Conservation (phyloP, 2,888 invertebrate genomes). For the Sicus ferrugineus region DNA sequence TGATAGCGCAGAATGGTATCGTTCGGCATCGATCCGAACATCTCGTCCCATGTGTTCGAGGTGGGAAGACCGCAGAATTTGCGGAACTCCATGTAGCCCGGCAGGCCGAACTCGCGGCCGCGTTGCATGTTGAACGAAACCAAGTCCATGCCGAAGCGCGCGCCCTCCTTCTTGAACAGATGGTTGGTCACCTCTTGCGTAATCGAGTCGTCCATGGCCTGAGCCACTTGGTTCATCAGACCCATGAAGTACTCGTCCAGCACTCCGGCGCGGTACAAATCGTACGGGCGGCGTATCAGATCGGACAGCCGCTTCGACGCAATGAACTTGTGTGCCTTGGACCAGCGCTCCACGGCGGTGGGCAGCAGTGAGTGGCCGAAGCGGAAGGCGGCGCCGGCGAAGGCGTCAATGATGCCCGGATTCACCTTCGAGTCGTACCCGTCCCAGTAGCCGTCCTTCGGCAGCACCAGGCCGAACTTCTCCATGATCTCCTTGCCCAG, state of each 20-base stretch:
- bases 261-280: conserved; percentile 88
- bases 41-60: conserved; percentile 77
- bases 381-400: conserved; percentile 90
- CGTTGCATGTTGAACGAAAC: conserved; percentile 94
- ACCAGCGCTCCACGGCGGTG: conserved; percentile 92
- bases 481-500: conserved; percentile 91
- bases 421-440: conserved; percentile 82
- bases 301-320: conserved; percentile 89
- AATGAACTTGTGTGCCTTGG: conserved; percentile 93
- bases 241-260: conserved; percentile 93
- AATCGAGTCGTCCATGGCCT: conserved; percentile 94
- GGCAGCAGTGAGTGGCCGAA: conserved; percentile 91
- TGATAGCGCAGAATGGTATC: conserved; percentile 84
- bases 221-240: conserved; percentile 91
- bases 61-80: conserved; percentile 88
- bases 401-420: conserved; percentile 87
- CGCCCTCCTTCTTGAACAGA: conserved; percentile 80
- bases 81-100: conserved; percentile 92
- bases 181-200: conserved; percentile 91
- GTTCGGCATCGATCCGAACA: conserved; percentile 88
- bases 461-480: conserved; percentile 84
- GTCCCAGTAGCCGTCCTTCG: conserved; percentile 74
- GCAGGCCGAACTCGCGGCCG: conserved; percentile 89
- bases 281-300: conserved; percentile 87
- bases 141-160: conserved; percentile 84